A percentile compares a stretch with the other conserved stretches of the same genome.
Conservation (phyloP, 2,888 invertebrate genomes). For the Macrostomum cliftonense region DNA sequence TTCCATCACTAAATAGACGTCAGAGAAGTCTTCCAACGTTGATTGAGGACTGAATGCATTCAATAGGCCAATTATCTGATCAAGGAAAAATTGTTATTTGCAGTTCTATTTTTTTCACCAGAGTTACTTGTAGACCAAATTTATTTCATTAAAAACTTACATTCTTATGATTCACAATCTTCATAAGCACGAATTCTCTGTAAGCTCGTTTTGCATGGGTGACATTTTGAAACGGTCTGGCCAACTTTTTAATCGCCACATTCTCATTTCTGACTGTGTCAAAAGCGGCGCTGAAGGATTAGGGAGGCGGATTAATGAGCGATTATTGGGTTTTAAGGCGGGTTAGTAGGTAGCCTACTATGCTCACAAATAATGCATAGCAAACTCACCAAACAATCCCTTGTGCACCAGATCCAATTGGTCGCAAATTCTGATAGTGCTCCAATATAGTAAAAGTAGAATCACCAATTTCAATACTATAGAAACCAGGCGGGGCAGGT, state of each 20-base stretch:
- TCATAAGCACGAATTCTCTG: conserved; percentile 98
- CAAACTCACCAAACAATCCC: conserved; percentile 97
- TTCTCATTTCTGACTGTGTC: conserved; percentile 83
- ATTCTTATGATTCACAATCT: conserved; percentile 98
- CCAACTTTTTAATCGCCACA: conserved; percentile 97
- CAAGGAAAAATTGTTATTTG: conserved; percentile 25
- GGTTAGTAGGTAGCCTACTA: too few species aligned
- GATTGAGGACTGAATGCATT: conserved; percentile 98
- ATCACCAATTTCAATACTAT: conserved; percentile 79
- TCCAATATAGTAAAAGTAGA: conserved; percentile 88
- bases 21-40: conserved; percentile 91
- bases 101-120: too few species aligned
- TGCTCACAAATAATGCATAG: too few species aligned
- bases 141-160: conserved; percentile 45
- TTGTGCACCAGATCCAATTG: conserved; percentile 96
- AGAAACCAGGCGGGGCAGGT: conserved; percentile 26
- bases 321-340: too few species aligned
- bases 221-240: conserved; percentile 97
- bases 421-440: conserved; percentile 88
- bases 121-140: too few species aligned
- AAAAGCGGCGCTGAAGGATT: conserved; percentile 67
- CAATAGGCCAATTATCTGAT: conserved; percentile 85
- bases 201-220: conserved; percentile 98
- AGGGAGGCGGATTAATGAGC: conserved; percentile 16
- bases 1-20: conserved; percentile 55